These are phyloP conservation scores for Ctenopoma kingsleyae DNA, from an alignment of 2,797 vertebrate species.

Conservation along the genomic window DNA sequence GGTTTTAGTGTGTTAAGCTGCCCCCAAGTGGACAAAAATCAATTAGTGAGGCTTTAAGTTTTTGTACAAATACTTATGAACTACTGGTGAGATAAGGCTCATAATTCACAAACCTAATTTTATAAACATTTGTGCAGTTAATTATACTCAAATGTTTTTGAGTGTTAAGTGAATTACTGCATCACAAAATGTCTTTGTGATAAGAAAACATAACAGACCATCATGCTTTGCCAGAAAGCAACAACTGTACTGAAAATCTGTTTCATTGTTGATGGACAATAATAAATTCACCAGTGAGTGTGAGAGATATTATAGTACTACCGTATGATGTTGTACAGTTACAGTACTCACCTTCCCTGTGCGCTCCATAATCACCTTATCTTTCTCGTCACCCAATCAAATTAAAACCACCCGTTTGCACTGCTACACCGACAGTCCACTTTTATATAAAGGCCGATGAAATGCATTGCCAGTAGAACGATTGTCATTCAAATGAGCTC, in stretches of 20 bases:
- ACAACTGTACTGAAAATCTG: too few relatives aligned
- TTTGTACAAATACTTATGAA: not conserved
- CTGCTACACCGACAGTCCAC: constrained; percentile 20
- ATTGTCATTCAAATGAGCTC: constrained; percentile 70
- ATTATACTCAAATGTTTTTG: not conserved
- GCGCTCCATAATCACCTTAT: constrained; percentile 52
- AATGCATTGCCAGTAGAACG: constrained; percentile 57
- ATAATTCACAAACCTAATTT: not conserved
- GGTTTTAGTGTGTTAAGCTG: not conserved
- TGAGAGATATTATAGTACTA: not conserved
- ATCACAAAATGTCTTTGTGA: not conserved
- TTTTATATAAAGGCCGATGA: constrained; percentile 65
- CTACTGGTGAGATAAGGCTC: not conserved
- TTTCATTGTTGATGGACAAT: not conserved
- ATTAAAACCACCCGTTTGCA: constrained; percentile 24
- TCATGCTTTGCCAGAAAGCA: accelerated
- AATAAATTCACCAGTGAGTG: not conserved
- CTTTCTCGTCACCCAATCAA: constrained; percentile 40
- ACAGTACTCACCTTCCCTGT: constrained; percentile 52
- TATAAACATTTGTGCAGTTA: not conserved
- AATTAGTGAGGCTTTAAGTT: not conserved
- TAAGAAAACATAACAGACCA: accelerated
- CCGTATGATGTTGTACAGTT: not conserved
- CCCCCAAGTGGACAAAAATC: constrained; percentile 13
- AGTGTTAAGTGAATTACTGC: too few relatives aligned